Conservation (phyloP, 1,140 invertebrate species). For the Drosophila ambigua region DNA sequence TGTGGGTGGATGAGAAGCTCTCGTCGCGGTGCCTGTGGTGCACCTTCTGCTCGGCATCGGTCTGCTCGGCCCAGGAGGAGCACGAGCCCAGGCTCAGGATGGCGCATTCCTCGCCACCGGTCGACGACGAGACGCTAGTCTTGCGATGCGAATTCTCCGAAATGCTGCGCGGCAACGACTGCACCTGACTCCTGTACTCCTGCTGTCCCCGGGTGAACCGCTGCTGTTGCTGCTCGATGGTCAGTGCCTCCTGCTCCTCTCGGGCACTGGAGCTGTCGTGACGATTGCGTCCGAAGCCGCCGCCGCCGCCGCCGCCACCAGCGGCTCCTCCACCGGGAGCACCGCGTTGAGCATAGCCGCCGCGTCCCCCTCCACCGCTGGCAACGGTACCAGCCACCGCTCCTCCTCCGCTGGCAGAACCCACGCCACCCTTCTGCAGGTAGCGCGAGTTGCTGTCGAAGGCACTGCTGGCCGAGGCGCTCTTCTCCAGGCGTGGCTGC, state of each 20-base stretch:
- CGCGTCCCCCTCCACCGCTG: slow-evolving; percentile 52
- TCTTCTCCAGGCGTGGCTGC: slow-evolving; percentile 78
- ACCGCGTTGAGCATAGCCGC: slow-evolving; percentile 51
- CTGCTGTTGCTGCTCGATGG: slow-evolving; percentile 52
- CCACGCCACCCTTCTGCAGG: slow-evolving; percentile 64
- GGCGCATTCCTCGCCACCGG: slow-evolving; percentile 60
- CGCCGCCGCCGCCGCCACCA: slow-evolving; percentile 50
- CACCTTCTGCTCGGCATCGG: slow-evolving; percentile 74
- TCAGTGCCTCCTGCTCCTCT: slow-evolving; percentile 39
- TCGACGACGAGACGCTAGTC: slow-evolving; percentile 78
- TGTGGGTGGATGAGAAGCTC: slow-evolving; percentile 77
- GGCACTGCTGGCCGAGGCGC: slow-evolving; percentile 79
- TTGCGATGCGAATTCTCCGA: slow-evolving; percentile 83
- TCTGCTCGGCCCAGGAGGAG: slow-evolving; percentile 81
- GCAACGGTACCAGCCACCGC: slow-evolving; percentile 6
- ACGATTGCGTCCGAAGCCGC: slow-evolving; percentile 71
- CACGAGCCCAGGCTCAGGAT: slow-evolving; percentile 36
- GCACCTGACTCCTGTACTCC: slow-evolving; percentile 59
- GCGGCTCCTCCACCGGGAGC: slow-evolving; percentile 28
- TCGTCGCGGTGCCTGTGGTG: slow-evolving; percentile 73
- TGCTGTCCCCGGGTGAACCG: slow-evolving; percentile 51
- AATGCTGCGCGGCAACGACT: slow-evolving; percentile 76
- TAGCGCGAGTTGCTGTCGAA: slow-evolving; percentile 84
- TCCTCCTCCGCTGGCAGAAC: slow-evolving; percentile 3
- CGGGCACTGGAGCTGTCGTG: slow-evolving; percentile 76